A percentile compares a stretch with the other conserved stretches of the same genome.
phyloP scores from a whole-genome alignment of 2,113 vertebrate genomes.

The Rynchops niger region DNA sequence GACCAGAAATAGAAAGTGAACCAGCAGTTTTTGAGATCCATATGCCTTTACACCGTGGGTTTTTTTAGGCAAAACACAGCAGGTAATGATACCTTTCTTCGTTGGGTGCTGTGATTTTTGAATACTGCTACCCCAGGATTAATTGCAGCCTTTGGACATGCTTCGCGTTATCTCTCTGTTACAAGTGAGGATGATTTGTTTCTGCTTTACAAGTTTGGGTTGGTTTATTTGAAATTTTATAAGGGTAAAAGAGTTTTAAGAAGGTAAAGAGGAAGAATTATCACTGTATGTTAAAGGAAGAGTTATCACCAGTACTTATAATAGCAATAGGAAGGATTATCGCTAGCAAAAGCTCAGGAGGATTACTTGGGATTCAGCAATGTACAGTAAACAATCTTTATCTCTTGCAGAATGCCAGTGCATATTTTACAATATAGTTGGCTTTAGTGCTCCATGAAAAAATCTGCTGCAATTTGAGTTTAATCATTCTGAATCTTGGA shows the following conservation, averaged over 20 bases:
- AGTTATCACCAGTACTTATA: conserved; percentile 10
- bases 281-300: conserved; percentile 14
- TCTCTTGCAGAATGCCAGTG: conserved; percentile 35
- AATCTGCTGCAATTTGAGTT: conserved; percentile 10
- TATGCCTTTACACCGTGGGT: neutral
- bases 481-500: conserved; percentile 25
- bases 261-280: conserved; percentile 20
- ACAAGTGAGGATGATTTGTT: neutral
- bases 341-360: neutral
- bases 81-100: neutral
- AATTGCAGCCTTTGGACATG: neutral
- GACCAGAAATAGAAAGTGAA: neutral
- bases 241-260: neutral
- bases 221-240: conserved; percentile 22
- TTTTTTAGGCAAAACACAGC: neutral
- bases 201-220: neutral
- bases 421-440: neutral
- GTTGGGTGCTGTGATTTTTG: neutral
- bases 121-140: neutral
- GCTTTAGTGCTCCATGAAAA: neutral
- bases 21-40: neutral
- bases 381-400: conserved; percentile 42
- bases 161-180: neutral
- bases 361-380: conserved; percentile 51
- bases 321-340: conserved; percentile 25